Evolutionary conservation across 2,113 vertebrate species (phyloP), one percentile per base, ranked within the genome.

Genomic region (Sapajus apella): DNA sequence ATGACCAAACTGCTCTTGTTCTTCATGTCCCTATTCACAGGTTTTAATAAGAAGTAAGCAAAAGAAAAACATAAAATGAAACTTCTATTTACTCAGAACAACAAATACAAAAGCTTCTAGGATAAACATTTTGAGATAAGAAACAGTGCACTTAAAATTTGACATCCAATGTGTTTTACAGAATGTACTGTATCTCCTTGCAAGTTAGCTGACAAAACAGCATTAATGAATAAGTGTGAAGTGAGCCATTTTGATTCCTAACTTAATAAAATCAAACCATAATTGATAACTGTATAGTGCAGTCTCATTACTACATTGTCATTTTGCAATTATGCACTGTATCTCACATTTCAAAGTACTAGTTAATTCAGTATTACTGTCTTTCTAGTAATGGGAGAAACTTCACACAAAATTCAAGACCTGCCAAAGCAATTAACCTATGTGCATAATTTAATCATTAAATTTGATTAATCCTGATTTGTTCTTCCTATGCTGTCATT

Each of bases 11-110:
- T 82, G 32, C 72, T 87, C 77, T 96, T 66, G 47, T 72, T 70
- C 61, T 66, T 93, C 32, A 72, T 96, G 72, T 90, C 87, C 40
- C 64, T 75, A n/a, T n/a, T 93, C 64, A 96, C 52, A 93, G 45
- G 37, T 80, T 92, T 80, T 56, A 76, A 93, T 80, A 90, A 83
- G 45, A 96, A 95, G 80, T 56, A 89, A 86, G 52, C n/a, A 79
- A 87, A 77, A 23, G 40, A 92, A 87, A 68, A 68, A 27, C 13
- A 64, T 37, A 20, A 92, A 90, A 80, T 50, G 25, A 8, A 84
- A 80, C 9, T 77, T 77, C 40, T 32, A 45, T 80, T 91, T 43
- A 93, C 77, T 96, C 35, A 92, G 87, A 73, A 80, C 8, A n/a
- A 90, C 14, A 95, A 95, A 50, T 27, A 56, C 21, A 80, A 58